Base-by-base conservation (phyloP, 2,888 invertebrate genomes). In the Lobophora halterata region DNA sequence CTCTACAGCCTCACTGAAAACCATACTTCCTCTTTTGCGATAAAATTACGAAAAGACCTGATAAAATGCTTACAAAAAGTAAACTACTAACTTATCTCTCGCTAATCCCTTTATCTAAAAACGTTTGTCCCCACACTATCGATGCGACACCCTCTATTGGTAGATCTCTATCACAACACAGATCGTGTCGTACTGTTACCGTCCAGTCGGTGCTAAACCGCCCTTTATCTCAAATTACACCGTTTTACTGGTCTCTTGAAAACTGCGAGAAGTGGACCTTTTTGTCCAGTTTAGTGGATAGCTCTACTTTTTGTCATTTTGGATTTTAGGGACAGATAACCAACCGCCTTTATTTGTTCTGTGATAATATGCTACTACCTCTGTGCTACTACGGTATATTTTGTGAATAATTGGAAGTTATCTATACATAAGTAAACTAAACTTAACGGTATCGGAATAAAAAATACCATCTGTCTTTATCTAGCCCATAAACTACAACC, bases 171-270 rank as follows among this genome's bases (percentile, higher is more conserved):
- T 83, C 82, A 46, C 36, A 36, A n/a, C 44, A 47, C 59, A 66
- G 60, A 58, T 64, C 21, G 33, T 25, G 25, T 25, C 21, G 18
- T 24, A 23, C 16, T 3, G 9, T 23, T 17, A 28, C 12, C 23
- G 11, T 27, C 19, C 35, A 60, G 55, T 52, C 57, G 54, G 56
- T 58, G 57, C 57, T 65, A 68, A 72, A 71, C 74, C 67, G 55
- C 49, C 62, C 64, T 76, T 85, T 85, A 85, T 85, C 82, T 67
- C 55, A 78, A 82, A 85, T 82, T 75, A 81, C 82, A 72, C 74
- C 70, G 64, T 72, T 81, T 78, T 77, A 75, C 70, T 65, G 61
- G 67, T 69, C 70, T 70, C 68, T 71, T 68, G 64, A 74, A 77
- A 76, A 79, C 70, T 72, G 72, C 66, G 62, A 65, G 66, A 67